These are phyloP conservation scores for Ornithoptera alexandrae DNA, from an alignment of 2,888 invertebrate species.

Conservation along the genomic window DNA sequence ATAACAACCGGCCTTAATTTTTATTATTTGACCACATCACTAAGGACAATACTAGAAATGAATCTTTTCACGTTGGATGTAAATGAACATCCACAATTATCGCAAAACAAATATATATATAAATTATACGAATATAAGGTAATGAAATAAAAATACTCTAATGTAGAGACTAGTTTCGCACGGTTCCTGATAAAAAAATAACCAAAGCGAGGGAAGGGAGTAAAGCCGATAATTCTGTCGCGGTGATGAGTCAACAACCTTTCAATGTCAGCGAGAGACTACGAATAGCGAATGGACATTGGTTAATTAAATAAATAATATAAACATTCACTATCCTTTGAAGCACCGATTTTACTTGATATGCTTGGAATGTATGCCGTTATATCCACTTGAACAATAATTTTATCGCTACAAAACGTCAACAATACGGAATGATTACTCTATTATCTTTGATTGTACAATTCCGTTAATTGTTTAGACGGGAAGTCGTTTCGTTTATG, in stretches of 20 bases:
- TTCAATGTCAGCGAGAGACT: conserved; percentile 70
- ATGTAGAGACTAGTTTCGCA: not conserved
- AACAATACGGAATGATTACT: conserved; percentile 26
- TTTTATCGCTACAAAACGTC: conserved; percentile 33
- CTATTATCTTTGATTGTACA: conserved; percentile 24
- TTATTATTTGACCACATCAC: not conserved
- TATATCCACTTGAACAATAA: conserved; percentile 42
- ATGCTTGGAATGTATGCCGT: conserved; percentile 48
- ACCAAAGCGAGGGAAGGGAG: conserved; percentile 50
- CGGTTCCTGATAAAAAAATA: conserved; percentile 29
- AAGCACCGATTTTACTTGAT: conserved; percentile 44
- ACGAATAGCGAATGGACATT: conserved; percentile 52
- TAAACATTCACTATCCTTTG: conserved; percentile 49
- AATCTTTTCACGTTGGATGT: not conserved
- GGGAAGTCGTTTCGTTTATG: conserved; percentile 16
- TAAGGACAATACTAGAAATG: not conserved
- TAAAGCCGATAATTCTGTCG: conserved; percentile 49
- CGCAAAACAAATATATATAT: too few species aligned
- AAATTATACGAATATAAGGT: not conserved
- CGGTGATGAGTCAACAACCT: conserved; percentile 67
- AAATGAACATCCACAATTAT: not conserved
- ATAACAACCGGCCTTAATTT: not conserved
- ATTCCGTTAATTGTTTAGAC: conserved; percentile 24
- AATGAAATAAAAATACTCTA: not conserved
- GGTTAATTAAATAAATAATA: conserved; percentile 54